These are phyloP conservation scores for Caligus rogercresseyi DNA, from an alignment of 1,140 invertebrate species.

Conservation along the genomic window DNA sequence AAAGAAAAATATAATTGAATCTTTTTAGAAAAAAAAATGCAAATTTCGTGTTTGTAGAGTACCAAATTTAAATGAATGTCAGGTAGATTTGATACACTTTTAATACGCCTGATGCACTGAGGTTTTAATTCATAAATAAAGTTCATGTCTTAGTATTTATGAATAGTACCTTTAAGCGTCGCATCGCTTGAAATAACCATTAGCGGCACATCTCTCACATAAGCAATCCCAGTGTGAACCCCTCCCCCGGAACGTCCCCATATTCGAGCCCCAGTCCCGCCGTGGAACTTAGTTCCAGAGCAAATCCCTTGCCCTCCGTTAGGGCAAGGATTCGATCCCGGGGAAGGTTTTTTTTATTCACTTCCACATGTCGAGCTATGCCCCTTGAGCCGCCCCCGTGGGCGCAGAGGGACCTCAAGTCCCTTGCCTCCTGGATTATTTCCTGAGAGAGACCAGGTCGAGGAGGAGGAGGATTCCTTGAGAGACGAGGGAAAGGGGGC, in stretches of 20 bases:
- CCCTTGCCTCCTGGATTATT: not conserved
- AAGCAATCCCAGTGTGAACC: conserved; percentile 23
- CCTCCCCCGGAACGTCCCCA: conserved; percentile 22
- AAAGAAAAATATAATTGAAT: too few relatives aligned
- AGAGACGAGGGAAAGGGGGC: too few relatives aligned
- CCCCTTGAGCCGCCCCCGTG: conserved; percentile 1
- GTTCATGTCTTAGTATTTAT: too few relatives aligned
- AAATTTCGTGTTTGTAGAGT: too few relatives aligned
- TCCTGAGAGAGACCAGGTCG: not conserved
- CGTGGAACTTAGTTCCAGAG: conserved; percentile 16
- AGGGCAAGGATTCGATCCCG: conserved; percentile 2
- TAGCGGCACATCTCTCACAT: conserved; percentile 24
- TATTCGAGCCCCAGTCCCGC: conserved; percentile 21
- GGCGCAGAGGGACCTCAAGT: not conserved
- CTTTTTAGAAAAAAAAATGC: too few relatives aligned
- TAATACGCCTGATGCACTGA: too few relatives aligned
- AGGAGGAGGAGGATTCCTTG: not conserved
- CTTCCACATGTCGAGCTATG: not conserved
- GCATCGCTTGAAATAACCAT: conserved; percentile 33
- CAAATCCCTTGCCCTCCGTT: not conserved
- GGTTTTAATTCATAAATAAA: too few relatives aligned
- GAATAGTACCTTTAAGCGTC: conserved; percentile 33
- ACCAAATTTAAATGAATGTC: too few relatives aligned
- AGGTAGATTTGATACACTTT: too few relatives aligned
- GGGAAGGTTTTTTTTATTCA: conserved; percentile 12